Percentiles rank a stretch among this genome's conserved stretches.
Conservation (phyloP, 2,113 vertebrate genomes). For the Trichechus manatus region DNA sequence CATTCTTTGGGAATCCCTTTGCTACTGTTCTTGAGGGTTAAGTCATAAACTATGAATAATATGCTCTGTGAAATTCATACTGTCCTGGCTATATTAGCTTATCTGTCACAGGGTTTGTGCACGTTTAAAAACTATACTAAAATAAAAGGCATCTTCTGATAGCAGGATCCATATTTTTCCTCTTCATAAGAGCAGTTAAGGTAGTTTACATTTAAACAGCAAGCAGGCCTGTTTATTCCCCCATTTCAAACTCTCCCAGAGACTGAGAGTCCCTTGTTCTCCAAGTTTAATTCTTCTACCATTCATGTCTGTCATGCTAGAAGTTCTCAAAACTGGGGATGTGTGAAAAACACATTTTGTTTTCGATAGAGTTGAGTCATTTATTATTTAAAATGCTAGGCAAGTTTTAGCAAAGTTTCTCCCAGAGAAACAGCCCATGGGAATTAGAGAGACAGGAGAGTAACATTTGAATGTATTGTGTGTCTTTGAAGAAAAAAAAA, state of each 20-base stretch:
- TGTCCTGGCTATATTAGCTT: background rate
- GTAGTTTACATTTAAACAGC: background rate
- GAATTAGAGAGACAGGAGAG: slow-evolving; percentile 63
- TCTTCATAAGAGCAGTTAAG: background rate
- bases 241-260: background rate
- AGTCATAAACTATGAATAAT: slow-evolving; percentile 4
- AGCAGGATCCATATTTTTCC: background rate
- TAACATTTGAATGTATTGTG: slow-evolving; percentile 72
- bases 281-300: background rate
- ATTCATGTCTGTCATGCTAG: slow-evolving; percentile 15
- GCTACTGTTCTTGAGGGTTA: background rate
- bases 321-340: slow-evolving; percentile 45
- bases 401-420: slow-evolving; percentile 50
- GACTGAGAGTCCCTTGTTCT: background rate
- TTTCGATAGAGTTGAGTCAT: slow-evolving; percentile 61
- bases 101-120: background rate
- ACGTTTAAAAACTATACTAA: slow-evolving; percentile 15
- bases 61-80: background rate
- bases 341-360: background rate
- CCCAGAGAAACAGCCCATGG: slow-evolving; percentile 7
- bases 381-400: slow-evolving; percentile 78
- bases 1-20: slow-evolving; percentile 41
- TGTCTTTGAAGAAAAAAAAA: slow-evolving; percentile 61
- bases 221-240: background rate
- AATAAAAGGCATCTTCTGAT: background rate